Conservation (phyloP, 2,113 vertebrate species). For the Narcine bancroftii region DNA sequence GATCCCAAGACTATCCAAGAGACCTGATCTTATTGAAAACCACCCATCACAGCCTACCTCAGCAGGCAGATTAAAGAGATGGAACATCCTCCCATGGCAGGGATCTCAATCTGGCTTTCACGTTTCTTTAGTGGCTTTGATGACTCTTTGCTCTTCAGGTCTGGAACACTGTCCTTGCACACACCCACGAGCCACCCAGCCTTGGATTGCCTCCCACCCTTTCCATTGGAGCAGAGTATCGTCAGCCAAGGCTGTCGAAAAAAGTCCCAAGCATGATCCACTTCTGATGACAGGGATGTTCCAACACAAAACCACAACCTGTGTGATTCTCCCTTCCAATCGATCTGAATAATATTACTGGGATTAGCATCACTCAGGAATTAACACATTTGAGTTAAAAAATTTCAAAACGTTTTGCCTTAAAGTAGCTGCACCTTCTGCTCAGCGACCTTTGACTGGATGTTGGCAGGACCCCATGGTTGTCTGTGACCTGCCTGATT, state of each 20-base stretch:
- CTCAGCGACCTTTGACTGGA: background rate
- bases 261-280: background rate
- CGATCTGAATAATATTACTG: background rate
- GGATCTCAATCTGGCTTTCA: too few species aligned
- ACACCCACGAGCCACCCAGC: background rate
- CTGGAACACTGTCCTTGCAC: background rate
- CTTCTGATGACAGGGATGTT: background rate
- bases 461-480: conserved; percentile 37
- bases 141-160: background rate
- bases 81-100: background rate
- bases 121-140: background rate
- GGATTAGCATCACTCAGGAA: background rate
- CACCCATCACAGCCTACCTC: background rate
- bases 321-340: background rate
- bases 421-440: conserved; percentile 44
- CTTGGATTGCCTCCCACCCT: background rate
- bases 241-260: too few species aligned
- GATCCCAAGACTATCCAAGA: too few species aligned
- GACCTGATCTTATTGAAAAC: background rate
- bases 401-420: background rate
- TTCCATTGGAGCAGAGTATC: background rate
- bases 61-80: background rate
- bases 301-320: background rate
- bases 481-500: conserved; percentile 42
- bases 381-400: background rate